A percentile compares a stretch with the other conserved stretches of the same genome.
phyloP scores from a whole-genome alignment of 1,140 invertebrate species.

The Brachionus plicatilis region DNA sequence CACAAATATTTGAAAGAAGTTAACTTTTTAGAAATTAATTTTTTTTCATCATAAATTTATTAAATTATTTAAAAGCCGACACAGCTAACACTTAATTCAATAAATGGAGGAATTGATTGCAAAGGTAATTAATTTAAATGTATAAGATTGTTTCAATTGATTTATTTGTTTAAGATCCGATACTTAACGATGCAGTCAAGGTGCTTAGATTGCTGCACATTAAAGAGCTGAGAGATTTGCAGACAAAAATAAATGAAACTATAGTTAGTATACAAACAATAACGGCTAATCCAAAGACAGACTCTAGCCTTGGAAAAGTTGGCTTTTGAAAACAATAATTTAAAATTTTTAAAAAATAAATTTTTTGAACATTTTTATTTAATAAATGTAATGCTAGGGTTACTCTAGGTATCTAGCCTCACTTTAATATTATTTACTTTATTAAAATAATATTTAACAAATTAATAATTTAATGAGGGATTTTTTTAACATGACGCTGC shows the following conservation, averaged over 20 bases:
- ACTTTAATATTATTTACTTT: background rate
- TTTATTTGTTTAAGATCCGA: slow-evolving; percentile 46
- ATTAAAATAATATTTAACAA: background rate
- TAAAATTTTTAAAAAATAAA: background rate
- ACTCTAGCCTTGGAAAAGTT: slow-evolving; percentile 86
- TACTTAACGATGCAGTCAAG: slow-evolving; percentile 69
- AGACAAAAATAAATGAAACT: slow-evolving; percentile 87
- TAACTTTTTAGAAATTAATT: slow-evolving; percentile 57
- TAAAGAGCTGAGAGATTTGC: slow-evolving; percentile 78
- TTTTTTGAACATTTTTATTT: background rate
- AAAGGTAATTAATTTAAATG: background rate
- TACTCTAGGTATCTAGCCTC: slow-evolving; percentile 63
- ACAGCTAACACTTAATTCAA: background rate
- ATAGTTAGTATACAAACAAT: slow-evolving; percentile 84
- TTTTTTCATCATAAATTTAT: no score
- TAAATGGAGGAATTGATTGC: background rate
- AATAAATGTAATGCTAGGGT: background rate
- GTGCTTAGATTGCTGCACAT: slow-evolving; percentile 81
- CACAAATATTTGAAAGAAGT: background rate
- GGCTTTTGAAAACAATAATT: slow-evolving; percentile 57
- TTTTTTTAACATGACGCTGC: background rate
- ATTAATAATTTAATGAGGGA: background rate
- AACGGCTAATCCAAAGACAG: slow-evolving; percentile 93
- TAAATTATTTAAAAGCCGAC: background rate
- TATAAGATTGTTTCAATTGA: background rate